These are phyloP conservation scores for Eurystomus glaucurus DNA, from an alignment of 2,797 vertebrate genomes.

Conservation along the genomic window DNA sequence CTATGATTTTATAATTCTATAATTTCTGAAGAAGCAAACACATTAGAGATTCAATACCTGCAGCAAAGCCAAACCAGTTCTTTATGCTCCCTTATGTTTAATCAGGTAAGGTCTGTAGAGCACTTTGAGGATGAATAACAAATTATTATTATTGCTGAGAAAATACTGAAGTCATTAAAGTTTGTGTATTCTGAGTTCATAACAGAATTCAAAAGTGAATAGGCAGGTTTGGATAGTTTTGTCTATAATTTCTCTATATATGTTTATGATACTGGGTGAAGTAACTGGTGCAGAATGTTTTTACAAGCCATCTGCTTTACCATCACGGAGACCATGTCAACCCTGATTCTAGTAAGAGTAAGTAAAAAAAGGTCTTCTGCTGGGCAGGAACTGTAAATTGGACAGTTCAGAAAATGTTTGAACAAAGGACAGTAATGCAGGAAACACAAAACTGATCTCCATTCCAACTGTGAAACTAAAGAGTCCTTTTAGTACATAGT, in stretches of 20 bases:
- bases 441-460: background rate
- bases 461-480: background rate
- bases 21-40: background rate
- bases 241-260: background rate
- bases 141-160: background rate
- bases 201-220: background rate
- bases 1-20: too few species aligned
- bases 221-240: background rate
- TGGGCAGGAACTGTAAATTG: background rate
- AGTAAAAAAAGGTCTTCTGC: background rate
- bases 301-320: background rate
- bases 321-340: background rate
- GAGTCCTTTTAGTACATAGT: background rate
- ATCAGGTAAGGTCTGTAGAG: rapidly evolving
- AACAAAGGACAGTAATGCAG: background rate
- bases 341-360: background rate
- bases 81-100: background rate
- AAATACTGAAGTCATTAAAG: background rate
- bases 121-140: background rate
- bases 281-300: background rate
- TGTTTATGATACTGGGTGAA: background rate
- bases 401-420: background rate
- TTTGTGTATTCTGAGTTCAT: background rate
- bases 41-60: background rate
- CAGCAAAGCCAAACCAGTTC: background rate